These are phyloP conservation scores for Chionodraco myersi DNA, from an alignment of 2,113 vertebrate species.

Conservation along the genomic window DNA sequence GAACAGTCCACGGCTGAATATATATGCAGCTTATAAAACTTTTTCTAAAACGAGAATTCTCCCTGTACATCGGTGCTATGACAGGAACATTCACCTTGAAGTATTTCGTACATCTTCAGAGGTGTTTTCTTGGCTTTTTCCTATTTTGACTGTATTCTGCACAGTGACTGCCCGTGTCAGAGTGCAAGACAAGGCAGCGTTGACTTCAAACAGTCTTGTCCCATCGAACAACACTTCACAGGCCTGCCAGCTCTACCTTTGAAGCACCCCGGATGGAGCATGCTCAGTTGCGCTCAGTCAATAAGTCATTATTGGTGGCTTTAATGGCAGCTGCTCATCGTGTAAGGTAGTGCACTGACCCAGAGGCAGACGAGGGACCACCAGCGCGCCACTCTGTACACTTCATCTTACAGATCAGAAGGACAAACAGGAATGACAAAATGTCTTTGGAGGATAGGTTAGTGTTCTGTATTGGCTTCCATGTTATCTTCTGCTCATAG, in stretches of 20 bases:
- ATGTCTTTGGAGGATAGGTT: neutral
- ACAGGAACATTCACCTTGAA: constrained; percentile 7
- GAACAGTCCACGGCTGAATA: constrained; percentile 1
- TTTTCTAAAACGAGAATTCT: neutral
- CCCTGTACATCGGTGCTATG: neutral
- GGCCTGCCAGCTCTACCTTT: constrained; percentile 46
- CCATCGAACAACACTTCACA: constrained; percentile 53
- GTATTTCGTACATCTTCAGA: constrained; percentile 7
- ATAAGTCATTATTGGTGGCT: constrained; percentile 75
- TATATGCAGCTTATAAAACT: neutral
- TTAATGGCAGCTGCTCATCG: constrained; percentile 62
- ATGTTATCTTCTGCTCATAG: neutral
- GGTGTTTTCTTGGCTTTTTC: constrained; percentile 17
- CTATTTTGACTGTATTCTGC: constrained; percentile 23
- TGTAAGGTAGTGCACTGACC: constrained; percentile 73
- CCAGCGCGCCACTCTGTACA: neutral
- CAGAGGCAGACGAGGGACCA: constrained; percentile 38
- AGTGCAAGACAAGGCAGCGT: constrained; percentile 29
- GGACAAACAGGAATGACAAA: constrained; percentile 18
- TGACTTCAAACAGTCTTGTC: constrained; percentile 54
- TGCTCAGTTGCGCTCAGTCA: constrained; percentile 70
- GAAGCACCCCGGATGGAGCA: constrained; percentile 63
- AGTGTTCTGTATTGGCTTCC: neutral
- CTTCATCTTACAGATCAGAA: constrained; percentile 32
- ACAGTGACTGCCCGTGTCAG: constrained; percentile 31